Percentiles rank a stretch among this genome's conserved stretches.
phyloP scores from a whole-genome alignment of 2,888 invertebrate genomes.

The Meandrusa payeni region DNA sequence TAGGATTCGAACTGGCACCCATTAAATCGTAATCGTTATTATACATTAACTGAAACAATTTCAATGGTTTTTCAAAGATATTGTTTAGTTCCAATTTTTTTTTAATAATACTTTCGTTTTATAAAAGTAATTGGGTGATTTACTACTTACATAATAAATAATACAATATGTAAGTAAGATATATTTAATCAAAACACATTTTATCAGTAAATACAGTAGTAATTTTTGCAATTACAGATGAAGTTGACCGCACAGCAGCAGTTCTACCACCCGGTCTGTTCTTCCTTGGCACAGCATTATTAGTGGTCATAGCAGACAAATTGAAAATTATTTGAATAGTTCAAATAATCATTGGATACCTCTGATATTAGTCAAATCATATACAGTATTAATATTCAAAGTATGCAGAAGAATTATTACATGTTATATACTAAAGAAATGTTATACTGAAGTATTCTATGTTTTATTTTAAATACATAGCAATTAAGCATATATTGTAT shows the following conservation, averaged over 20 bases:
- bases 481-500: neutral
- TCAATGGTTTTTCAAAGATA: too few species aligned
- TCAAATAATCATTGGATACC: conserved; percentile 36
- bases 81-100: too few species aligned
- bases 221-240: conserved; percentile 50
- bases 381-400: conserved; percentile 64
- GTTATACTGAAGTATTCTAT: conserved; percentile 17
- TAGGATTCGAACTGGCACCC: too few species aligned
- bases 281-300: conserved; percentile 69
- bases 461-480: neutral
- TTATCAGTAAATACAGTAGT: too few species aligned
- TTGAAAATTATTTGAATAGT: conserved; percentile 49
- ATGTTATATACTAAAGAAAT: conserved; percentile 38
- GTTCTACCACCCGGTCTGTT: conserved; percentile 67
- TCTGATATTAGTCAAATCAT: conserved; percentile 39
- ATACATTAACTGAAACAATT: too few species aligned
- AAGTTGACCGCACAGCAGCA: conserved; percentile 53
- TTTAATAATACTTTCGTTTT: too few species aligned
- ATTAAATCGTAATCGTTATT: too few species aligned
- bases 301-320: conserved; percentile 73
- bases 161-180: too few species aligned
- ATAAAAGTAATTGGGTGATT: too few species aligned
- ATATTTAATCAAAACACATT: too few species aligned
- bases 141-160: too few species aligned
- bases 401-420: conserved; percentile 42